A percentile compares a stretch with the other conserved stretches of the same genome.
Conservation (phyloP, 2,113 vertebrate genomes). For the Channa maculata region DNA sequence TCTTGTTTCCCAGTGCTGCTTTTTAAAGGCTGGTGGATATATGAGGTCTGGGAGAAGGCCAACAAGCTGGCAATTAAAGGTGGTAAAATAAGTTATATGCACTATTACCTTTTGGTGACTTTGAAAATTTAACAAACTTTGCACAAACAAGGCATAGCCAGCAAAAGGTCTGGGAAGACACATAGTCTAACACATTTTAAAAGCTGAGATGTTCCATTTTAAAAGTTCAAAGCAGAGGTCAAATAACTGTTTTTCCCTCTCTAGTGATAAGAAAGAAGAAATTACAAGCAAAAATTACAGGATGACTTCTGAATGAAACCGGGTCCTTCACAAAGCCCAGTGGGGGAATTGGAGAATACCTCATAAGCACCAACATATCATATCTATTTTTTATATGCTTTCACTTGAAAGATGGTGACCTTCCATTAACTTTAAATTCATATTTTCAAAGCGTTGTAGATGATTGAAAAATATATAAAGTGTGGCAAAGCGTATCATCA, state of each 20-base stretch:
- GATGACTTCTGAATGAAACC: conserved; percentile 21
- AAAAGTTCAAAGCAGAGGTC: conserved; percentile 30
- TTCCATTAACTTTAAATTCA: conserved; percentile 25
- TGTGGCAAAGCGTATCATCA: not conserved
- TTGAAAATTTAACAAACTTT: conserved; percentile 43
- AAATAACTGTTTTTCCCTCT: conserved; percentile 26
- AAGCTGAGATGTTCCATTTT: conserved; percentile 44
- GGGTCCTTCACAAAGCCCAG: conserved; percentile 21
- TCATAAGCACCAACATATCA: not conserved
- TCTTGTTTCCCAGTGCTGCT: not conserved
- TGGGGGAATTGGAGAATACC: conserved; percentile 18
- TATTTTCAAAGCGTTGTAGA: not conserved
- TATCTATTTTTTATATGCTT: conserved; percentile 17
- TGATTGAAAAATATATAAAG: conserved; percentile 18
- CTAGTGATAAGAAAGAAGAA: conserved; percentile 9
- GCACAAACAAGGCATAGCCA: conserved; percentile 30
- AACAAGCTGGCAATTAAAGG: conserved; percentile 38
- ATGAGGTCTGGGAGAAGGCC: conserved; percentile 32
- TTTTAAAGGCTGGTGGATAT: conserved; percentile 31
- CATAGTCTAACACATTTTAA: conserved; percentile 8
- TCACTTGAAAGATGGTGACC: not conserved
- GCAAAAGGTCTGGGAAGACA: not conserved
- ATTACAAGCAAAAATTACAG: conserved; percentile 28
- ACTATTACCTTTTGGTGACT: conserved; percentile 20
- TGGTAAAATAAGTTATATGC: conserved; percentile 3